A percentile compares a stretch with the other conserved stretches of the same genome.
phyloP scores from a whole-genome alignment of 2,888 invertebrate species.

The Thumatha senex region DNA sequence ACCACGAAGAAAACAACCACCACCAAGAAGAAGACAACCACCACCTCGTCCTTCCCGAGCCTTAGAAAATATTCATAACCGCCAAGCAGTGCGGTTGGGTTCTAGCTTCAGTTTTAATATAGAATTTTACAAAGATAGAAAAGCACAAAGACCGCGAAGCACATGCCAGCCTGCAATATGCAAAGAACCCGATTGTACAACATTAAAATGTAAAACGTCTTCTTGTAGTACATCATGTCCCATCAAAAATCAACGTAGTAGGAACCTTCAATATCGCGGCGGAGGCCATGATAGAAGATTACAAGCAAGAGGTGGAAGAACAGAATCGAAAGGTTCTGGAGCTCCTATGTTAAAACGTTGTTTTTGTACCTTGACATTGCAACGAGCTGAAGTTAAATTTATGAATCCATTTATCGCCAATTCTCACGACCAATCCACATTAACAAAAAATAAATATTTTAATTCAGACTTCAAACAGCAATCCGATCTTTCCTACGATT shows the following conservation, averaged over 20 bases:
- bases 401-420: not conserved
- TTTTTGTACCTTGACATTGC: slow-evolving; percentile 41
- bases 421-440: slow-evolving; percentile 14
- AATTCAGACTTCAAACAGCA: not conserved
- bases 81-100: slow-evolving; percentile 17
- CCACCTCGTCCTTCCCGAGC: slow-evolving; percentile 1
- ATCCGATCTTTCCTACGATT: not conserved
- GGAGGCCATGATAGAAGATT: slow-evolving; percentile 1
- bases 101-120: slow-evolving; percentile 31
- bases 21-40: not conserved
- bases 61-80: slow-evolving; percentile 6
- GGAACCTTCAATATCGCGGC: not conserved
- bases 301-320: slow-evolving; percentile 13
- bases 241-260: not conserved
- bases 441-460: slow-evolving; percentile 14
- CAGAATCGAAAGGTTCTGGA: slow-evolving; percentile 24
- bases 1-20: not conserved
- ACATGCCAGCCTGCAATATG: not conserved
- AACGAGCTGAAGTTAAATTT: slow-evolving; percentile 19
- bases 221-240: slow-evolving; percentile 2
- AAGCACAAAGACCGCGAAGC: not conserved
- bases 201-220: slow-evolving; percentile 2
- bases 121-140: slow-evolving; percentile 31
- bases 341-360: slow-evolving; percentile 35
- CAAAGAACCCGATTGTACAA: not conserved